Evolutionary conservation across 2,888 invertebrate species (phyloP), one percentile per base, ranked within the genome.

Genomic region (Crematogaster levior): DNA sequence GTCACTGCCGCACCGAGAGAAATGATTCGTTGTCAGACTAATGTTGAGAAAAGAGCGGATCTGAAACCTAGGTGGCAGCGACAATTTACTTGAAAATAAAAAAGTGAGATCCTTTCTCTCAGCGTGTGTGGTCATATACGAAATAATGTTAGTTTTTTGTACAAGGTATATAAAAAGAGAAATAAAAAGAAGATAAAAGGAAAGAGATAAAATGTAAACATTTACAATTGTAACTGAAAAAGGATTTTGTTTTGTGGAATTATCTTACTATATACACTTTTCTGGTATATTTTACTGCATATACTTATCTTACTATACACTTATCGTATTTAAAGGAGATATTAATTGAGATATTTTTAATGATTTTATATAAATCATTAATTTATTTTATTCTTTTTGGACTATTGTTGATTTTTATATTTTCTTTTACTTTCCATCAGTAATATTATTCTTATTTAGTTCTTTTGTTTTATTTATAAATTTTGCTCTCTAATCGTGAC

Each of bases 21-120:
- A 84, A 86, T 74, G 81, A 79, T 77, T 37, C 24, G 79, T 51
- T 68, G 53, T 68, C 60, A 53, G 73, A 61, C n/a, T 56, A 24
- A 72, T 15, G 34, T 46, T 43, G 34, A 43, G 43, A 68, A 79
- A 68, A 46, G 18, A 68, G n/a, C 46, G 24, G 40, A 75, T 65
- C 27, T 40, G 12, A 65, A 74, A 61, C 4, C 21, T 24, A 4
- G 3, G 10, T n/a, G 12, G 24, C 24, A 51, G 12, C 27, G 9
- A 65, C 27, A 56, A 56, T 43, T 30, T 68, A 21, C 53, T 40
- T 43, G 43, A 68, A 66, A 56, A 56, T 21, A 21, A 37, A 53
- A 68, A 43, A 46, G 27, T 27, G 9, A 1, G 3, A 24, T 18
- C 30, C 74, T 63, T 75, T 75, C 63, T 48, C 63, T 51, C 63